These are phyloP conservation scores for Zaprionus lineosus DNA, from an alignment of 2,888 invertebrate species.

Conservation along the genomic window DNA sequence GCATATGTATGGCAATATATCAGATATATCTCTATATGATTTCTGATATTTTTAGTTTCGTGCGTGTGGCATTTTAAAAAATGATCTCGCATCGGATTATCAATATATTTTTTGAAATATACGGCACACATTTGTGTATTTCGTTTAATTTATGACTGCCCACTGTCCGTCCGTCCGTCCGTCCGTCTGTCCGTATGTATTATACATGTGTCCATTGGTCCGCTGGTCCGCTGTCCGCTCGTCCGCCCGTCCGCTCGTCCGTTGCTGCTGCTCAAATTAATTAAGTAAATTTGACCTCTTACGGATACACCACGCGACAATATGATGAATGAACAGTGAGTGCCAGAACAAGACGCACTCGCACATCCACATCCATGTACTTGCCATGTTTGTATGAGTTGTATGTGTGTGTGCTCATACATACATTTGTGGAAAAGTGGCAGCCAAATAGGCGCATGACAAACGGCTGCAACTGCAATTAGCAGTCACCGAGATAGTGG, in stretches of 20 bases:
- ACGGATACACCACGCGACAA: constrained; percentile 60
- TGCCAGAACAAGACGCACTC: constrained; percentile 31
- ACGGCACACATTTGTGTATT: constrained; percentile 55
- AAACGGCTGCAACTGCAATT: constrained; percentile 71
- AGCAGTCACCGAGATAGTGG: constrained; percentile 57
- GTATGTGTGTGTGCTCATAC: background rate
- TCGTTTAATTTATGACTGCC: constrained; percentile 68
- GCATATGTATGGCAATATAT: background rate
- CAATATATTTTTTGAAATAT: constrained; percentile 44
- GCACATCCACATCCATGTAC: background rate
- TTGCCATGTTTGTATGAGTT: background rate
- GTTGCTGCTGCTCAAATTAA: constrained; percentile 70
- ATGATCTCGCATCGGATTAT: constrained; percentile 55
- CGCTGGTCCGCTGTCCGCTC: too few relatives aligned
- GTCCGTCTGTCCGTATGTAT: too few relatives aligned
- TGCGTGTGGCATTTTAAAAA: constrained; percentile 55
- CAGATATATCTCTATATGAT: background rate
- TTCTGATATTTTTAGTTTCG: constrained; percentile 34
- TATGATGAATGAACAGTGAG: constrained; percentile 71
- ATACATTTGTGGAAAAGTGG: constrained; percentile 4
- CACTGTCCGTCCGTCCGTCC: constrained; percentile 38
- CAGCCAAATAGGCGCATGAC: constrained; percentile 65
- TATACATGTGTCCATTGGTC: too few relatives aligned
- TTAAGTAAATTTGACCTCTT: constrained; percentile 80
- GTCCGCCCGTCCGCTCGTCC: too few relatives aligned